Base-by-base conservation (phyloP, 2,888 invertebrate genomes). In the Drosophila setosimentum region DNA sequence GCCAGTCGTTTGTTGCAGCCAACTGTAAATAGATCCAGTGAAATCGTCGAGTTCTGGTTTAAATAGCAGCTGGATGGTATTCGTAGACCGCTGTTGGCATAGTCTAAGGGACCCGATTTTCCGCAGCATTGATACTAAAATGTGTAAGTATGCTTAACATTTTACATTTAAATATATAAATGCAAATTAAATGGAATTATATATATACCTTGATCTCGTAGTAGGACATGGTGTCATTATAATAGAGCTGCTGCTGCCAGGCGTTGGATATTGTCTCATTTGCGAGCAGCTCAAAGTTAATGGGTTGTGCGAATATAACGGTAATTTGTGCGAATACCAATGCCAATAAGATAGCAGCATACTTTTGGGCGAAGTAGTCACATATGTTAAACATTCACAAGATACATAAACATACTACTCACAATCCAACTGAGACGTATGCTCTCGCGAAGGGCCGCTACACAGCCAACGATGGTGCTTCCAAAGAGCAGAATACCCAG, bases 201-300 rank as follows among this genome's bases (percentile, higher is more conserved):
- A n/a, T n/a, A n/a, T 40, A 11, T 60, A 91, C 92, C 82, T 91
- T 88, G 18, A 83, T 88, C 68, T 91, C 90, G 57, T 82, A 92
- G 49, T 78, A 79, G 33, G 91, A 67, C 90, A 92, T 91, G 53
- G 77, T 69, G 50, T 54, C 62, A 8, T 76, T 74, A 0, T 66
- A 62, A 50, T 66, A 80, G 5, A 90, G 61, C 51, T 90, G 83
- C 6, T 72, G 51, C 48, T 91, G 82, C 91, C 91, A 91, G 40
- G 87, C 90, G 18, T 64, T 62, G 55, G 42, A 58, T 27, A 92
- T 82, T 0, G 84, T 87, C 61, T 92, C 92, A 62, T 74, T 81
- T 18, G 91, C 90, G 45, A 92, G 63, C 6, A 78, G 64, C 0
- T 75, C 57, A 48, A 89, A 92, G 65, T 90, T 76, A n/a, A 91